Percentiles rank a stretch among this genome's conserved stretches.
Evolutionary conservation across 2,113 vertebrate genomes (phyloP).

Genomic region (Ciconia maguari): DNA sequence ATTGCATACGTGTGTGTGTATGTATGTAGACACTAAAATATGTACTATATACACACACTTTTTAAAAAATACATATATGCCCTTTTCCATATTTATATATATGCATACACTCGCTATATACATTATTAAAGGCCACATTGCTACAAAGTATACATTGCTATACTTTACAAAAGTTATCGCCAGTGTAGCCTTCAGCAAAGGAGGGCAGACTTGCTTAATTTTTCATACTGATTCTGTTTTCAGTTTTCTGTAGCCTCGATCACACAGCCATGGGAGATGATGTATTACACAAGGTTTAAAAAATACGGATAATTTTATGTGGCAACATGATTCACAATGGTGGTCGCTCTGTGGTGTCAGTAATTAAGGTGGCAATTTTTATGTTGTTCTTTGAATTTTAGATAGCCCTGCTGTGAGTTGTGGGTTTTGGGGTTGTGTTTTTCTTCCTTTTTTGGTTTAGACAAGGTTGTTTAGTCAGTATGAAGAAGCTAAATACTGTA

Average conservation of each 20-base stretch:
- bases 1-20: neutral
- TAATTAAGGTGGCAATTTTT: neutral
- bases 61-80: neutral
- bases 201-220: neutral
- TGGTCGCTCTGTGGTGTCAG: neutral
- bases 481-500: neutral
- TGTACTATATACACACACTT: neutral
- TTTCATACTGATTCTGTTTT: neutral
- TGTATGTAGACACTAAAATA: neutral
- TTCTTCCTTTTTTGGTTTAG: neutral
- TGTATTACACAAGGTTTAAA: neutral
- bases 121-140: neutral
- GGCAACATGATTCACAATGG: neutral
- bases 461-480: neutral
- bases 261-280: neutral
- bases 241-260: neutral
- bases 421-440: neutral
- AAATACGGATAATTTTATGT: neutral
- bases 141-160: neutral
- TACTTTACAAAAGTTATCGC: neutral
- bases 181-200: neutral
- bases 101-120: accelerated
- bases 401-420: neutral
- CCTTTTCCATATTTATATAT: neutral
- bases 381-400: neutral